phyloP scores from a whole-genome alignment of 2,113 vertebrate species.

The Capreolus pygargus region DNA sequence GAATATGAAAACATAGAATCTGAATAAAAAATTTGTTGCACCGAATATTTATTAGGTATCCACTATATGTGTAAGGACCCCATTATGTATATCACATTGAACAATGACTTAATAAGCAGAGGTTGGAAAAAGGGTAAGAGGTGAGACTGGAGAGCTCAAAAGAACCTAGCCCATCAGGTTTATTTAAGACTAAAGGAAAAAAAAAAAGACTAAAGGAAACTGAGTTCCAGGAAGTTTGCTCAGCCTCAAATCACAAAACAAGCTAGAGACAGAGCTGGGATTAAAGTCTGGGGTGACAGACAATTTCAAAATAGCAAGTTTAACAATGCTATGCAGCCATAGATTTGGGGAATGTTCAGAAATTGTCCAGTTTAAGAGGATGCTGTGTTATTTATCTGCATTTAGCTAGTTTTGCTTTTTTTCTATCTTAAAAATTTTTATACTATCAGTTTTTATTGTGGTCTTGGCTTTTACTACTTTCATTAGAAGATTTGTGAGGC shows the following conservation, averaged over 20 bases:
- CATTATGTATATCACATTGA: background rate
- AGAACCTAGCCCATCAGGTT: background rate
- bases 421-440: background rate
- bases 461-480: background rate
- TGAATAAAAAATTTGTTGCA: background rate
- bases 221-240: background rate
- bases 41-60: background rate
- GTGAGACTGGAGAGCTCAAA: background rate
- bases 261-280: background rate
- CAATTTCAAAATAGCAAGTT: background rate
- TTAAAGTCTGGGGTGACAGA: background rate
- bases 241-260: background rate
- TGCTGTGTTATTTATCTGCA: background rate
- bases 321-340: background rate
- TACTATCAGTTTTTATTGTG: background rate
- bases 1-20: background rate
- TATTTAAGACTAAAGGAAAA: slow-evolving; percentile 8
- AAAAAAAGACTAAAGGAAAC: background rate
- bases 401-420: background rate
- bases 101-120: background rate
- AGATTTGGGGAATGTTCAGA: background rate
- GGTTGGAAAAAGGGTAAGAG: background rate
- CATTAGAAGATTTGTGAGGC: background rate
- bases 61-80: background rate
- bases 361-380: background rate